These are phyloP conservation scores for Poeciliopsis prolifica DNA, from an alignment of 2,113 vertebrate genomes.

Conservation along the genomic window DNA sequence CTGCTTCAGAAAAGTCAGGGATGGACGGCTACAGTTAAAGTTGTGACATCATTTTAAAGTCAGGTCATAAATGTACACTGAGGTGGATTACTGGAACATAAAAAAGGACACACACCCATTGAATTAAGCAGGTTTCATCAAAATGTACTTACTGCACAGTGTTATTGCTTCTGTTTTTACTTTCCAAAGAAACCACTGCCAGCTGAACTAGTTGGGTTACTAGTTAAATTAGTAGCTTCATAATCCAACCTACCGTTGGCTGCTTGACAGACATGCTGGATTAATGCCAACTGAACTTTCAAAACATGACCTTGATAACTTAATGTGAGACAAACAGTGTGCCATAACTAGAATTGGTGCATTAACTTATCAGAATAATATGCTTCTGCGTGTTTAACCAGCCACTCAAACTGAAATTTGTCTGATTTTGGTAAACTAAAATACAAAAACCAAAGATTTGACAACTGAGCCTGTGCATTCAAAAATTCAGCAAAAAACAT, in stretches of 20 bases:
- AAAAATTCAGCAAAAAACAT: neutral
- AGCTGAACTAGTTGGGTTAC: too few relatives aligned
- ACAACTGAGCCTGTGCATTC: neutral
- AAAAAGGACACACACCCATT: neutral
- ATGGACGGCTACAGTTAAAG: too few relatives aligned
- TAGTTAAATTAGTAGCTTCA: too few relatives aligned
- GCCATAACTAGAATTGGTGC: neutral
- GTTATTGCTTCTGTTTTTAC: too few relatives aligned
- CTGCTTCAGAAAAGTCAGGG: neutral
- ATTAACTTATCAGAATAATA: neutral
- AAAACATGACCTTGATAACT: neutral
- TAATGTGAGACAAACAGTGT: neutral
- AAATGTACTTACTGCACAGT: too few relatives aligned
- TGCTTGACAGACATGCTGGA: too few relatives aligned
- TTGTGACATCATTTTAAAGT: neutral
- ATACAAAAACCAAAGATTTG: neutral
- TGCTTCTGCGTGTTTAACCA: too few relatives aligned
- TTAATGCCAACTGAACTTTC: neutral
- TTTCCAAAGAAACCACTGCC: too few relatives aligned
- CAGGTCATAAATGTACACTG: neutral
- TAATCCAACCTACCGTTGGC: too few relatives aligned
- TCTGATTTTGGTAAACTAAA: too few relatives aligned
- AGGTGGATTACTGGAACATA: neutral
- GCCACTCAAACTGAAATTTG: too few relatives aligned
- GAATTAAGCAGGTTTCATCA: neutral